Evolutionary conservation across 1,140 invertebrate genomes (phyloP), one percentile per base, ranked within the genome.

Genomic region (Paraescarpia echinospica): DNA sequence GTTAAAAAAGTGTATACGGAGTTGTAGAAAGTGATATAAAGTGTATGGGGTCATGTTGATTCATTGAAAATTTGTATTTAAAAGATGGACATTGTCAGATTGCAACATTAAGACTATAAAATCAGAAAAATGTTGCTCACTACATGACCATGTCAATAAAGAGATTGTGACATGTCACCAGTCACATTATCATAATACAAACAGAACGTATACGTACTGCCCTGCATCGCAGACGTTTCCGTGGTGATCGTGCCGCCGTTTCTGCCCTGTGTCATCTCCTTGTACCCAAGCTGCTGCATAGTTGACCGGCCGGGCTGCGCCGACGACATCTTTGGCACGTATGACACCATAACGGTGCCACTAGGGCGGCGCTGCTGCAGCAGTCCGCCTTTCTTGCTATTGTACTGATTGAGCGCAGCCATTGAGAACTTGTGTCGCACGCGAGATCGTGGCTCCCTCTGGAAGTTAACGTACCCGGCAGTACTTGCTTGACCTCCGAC

Each of bases 331-430:
- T 93, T 59, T 94, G 92, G 91, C 93, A 93, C 77, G 93, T 94
- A 34, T 94, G 35, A 91, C 95, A 94, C 91, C 94, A 94, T 77
- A 95, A 92, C 48, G 95, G 88, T 59, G 33, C 48, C 48, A 35
- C 48, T 77, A 88, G 92, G 92, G n/a, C 34, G 92, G 33, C 92
- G 95, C 96, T 1, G 96, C 94, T 34, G 96, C 96, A 51, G 94
- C 91, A 59, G 93, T 93, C 89, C 93, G 92, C 94, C 95, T 91
- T 94, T 95, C 92, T 95, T 94, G 93, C 96, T 96, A 34, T 90
- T 90, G 90, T 34, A 90, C 12, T 90, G 33, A 41, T 90, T 90
- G 90, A 90, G 90, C 34, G 90, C 90, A 34, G 33, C 90, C 90
- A 90, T 90, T 31, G 90, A 90, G 33, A 90, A 90, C 90, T 90